Evolutionary conservation across 2,797 vertebrate genomes (phyloP).

Genomic region (Zenarchopterus dispar): DNA sequence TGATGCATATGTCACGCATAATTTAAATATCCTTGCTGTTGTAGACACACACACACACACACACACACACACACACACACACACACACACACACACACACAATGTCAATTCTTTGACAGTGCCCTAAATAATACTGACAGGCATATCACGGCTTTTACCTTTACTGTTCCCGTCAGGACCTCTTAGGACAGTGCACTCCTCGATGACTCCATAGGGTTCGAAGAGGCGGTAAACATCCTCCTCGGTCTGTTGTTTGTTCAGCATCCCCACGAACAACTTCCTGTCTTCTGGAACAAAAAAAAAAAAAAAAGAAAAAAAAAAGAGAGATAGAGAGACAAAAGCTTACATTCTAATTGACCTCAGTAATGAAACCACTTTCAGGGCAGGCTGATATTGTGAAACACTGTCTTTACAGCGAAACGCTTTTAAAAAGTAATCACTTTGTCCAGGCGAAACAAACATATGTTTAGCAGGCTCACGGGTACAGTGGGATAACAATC

Average conservation of each 20-base stretch:
- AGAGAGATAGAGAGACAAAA: conserved; percentile 52
- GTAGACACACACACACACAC: background rate
- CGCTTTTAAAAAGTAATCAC: conserved; percentile 8
- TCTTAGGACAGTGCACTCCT: conserved; percentile 97
- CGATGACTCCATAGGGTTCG: conserved; percentile 97
- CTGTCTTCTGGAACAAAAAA: conserved; percentile 96
- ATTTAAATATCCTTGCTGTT: conserved; percentile 31
- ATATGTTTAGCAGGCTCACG: conserved; percentile 1
- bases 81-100: conserved; percentile 13
- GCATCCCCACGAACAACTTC: conserved; percentile 99
- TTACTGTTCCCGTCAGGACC: conserved; percentile 99
- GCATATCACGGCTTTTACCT: conserved; percentile 81
- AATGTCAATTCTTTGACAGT: conserved; percentile 44
- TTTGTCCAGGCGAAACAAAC: conserved; percentile 26
- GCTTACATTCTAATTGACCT: conserved; percentile 65
- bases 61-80: background rate
- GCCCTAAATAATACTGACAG: conserved; percentile 70
- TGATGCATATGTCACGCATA: conserved; percentile 48
- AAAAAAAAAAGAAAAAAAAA: background rate
- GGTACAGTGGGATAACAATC: conserved; percentile 29
- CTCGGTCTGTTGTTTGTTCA: conserved; percentile 99
- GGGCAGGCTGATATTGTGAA: conserved; percentile 12
- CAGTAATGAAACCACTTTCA: conserved; percentile 45
- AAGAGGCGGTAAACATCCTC: conserved; percentile 98
- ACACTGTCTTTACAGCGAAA: conserved; percentile 2